Conservation (phyloP, 2,888 invertebrate species). For the Cephus sareptanus region DNA sequence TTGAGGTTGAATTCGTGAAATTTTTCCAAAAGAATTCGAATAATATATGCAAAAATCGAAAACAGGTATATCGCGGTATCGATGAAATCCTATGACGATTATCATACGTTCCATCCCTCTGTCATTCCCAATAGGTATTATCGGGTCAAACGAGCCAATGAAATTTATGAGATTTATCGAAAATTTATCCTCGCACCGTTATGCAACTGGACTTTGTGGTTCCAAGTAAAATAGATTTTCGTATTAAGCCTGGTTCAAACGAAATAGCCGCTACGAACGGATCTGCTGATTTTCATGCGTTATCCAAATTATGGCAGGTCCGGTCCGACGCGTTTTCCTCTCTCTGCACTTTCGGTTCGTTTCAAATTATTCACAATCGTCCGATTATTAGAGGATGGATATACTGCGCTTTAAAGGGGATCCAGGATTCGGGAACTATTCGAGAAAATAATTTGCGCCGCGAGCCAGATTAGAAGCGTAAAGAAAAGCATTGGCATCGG, state of each 20-base stretch:
- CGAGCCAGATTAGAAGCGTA: slow-evolving; percentile 55
- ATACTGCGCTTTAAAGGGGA: background rate
- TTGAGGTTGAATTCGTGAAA: background rate
- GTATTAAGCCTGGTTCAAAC: background rate
- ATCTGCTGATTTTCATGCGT: background rate
- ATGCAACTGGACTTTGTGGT: slow-evolving; percentile 17
- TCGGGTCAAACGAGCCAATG: background rate
- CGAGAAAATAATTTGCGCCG: background rate
- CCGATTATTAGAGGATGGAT: background rate
- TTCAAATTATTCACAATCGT: background rate
- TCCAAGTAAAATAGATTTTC: slow-evolving; percentile 21
- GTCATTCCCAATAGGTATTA: background rate
- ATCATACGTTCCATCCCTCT: background rate
- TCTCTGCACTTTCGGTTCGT: background rate
- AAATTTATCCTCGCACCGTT: slow-evolving; percentile 16
- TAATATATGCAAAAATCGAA: background rate
- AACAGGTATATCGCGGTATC: too few species aligned
- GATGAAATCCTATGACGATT: background rate
- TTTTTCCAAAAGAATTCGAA: background rate
- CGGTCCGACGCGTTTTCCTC: background rate
- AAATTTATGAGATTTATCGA: background rate
- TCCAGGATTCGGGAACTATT: background rate
- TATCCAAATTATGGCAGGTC: background rate
- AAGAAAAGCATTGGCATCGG: slow-evolving; percentile 53
- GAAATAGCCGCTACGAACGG: background rate